Evolutionary conservation across 1,140 invertebrate genomes (phyloP).

Genomic region (Lepidotrigona ventralis): DNA sequence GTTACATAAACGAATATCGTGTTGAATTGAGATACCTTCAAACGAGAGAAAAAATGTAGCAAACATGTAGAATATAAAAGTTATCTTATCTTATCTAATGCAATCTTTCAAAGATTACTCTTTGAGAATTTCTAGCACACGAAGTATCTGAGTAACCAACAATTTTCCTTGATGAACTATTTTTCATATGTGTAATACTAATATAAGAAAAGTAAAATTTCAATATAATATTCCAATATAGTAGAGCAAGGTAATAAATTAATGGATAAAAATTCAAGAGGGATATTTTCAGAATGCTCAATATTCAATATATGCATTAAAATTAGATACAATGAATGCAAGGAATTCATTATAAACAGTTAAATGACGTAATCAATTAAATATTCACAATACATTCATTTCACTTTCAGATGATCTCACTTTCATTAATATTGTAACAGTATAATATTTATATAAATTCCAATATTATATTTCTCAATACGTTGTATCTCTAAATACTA

Average conservation of each 20-base stretch:
- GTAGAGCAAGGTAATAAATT: neutral
- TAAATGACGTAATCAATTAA: neutral
- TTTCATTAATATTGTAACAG: neutral
- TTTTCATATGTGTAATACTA: neutral
- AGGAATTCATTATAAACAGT: neutral
- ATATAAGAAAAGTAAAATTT: neutral
- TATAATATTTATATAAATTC: neutral
- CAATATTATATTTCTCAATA: neutral
- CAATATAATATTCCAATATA: neutral
- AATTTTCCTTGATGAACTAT: neutral
- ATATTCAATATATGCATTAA: neutral
- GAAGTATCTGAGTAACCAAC: neutral
- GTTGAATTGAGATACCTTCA: neutral
- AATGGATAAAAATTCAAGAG: neutral
- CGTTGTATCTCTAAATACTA: neutral
- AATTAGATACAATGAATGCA: neutral
- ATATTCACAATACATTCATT: too few species aligned
- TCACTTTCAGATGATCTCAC: neutral
- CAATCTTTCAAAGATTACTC: slow-evolving; percentile 15
- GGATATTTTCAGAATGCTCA: neutral
- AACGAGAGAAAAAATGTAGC: neutral
- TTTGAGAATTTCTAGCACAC: slow-evolving; percentile 7
- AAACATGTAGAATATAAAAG: neutral
- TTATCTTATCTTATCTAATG: slow-evolving; percentile 45
- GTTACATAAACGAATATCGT: neutral